Conservation (phyloP, 2,888 invertebrate genomes). For the Timema cristinae region DNA sequence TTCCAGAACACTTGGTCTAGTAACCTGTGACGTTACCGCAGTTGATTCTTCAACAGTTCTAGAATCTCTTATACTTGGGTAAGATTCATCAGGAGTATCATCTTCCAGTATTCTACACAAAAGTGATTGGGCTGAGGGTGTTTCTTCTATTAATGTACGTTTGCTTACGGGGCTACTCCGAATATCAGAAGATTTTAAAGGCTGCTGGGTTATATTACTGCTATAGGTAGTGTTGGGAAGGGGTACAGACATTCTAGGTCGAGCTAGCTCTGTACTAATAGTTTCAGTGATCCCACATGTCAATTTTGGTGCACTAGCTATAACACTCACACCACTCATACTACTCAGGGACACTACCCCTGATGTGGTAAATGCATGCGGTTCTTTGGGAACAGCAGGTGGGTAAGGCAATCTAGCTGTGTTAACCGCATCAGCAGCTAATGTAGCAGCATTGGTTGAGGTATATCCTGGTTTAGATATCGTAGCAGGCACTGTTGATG, state of each 20-base stretch:
- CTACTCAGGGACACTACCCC: slow-evolving; percentile 10
- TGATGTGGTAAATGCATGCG: slow-evolving; percentile 18
- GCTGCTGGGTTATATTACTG: neutral
- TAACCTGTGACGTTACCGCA: neutral
- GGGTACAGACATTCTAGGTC: neutral
- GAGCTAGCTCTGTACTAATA: neutral
- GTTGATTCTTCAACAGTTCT: neutral
- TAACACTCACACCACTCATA: slow-evolving; percentile 26
- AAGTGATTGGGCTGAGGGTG: neutral
- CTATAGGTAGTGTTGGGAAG: neutral
- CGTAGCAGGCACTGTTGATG: slow-evolving; percentile 19
- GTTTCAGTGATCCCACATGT: neutral
- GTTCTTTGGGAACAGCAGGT: slow-evolving; percentile 20
- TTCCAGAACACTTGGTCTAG: slow-evolving; percentile 24
- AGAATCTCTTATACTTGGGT: neutral
- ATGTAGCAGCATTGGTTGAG: slow-evolving; percentile 30
- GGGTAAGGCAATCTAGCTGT: slow-evolving; percentile 33
- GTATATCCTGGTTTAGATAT: slow-evolving; percentile 17
- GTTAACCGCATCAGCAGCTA: slow-evolving; percentile 36
- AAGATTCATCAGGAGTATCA: neutral
- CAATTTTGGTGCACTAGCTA: slow-evolving; percentile 25
- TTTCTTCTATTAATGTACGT: too few species aligned
- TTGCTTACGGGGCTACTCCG: neutral
- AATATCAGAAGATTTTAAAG: neutral
- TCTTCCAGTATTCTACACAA: slow-evolving; percentile 13